Conservation (phyloP, 2,113 vertebrate species). For the Leptobrachium ailaonicum region DNA sequence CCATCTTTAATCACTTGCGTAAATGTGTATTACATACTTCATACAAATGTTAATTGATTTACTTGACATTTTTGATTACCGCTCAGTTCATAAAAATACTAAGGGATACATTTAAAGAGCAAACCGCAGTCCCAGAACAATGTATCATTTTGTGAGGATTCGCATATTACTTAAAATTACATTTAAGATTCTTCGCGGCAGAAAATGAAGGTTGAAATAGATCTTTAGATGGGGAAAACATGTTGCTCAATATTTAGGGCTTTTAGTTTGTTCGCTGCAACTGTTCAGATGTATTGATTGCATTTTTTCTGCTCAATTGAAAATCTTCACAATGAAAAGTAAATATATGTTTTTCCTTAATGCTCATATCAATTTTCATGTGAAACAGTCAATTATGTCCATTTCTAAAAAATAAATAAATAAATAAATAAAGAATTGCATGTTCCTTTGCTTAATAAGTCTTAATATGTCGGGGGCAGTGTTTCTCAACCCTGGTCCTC, state of each 20-base stretch:
- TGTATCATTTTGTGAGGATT: neutral
- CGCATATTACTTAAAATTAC: neutral
- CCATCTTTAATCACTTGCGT: conserved; percentile 35
- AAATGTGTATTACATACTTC: conserved; percentile 39
- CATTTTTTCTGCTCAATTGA: no score
- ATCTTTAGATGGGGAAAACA: neutral
- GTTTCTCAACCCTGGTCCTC: no score
- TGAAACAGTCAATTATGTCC: no score
- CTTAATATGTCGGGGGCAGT: no score
- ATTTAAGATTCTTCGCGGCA: neutral
- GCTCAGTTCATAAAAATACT: conserved; percentile 26
- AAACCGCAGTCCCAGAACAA: neutral
- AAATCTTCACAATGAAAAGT: no score
- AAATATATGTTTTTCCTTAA: no score
- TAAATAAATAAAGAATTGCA: no score
- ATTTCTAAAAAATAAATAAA: no score
- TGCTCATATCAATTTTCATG: no score
- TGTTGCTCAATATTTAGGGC: neutral
- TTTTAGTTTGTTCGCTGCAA: no score
- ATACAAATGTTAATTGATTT: conserved; percentile 46
- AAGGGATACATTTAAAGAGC: conserved; percentile 25
- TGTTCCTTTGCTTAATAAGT: no score
- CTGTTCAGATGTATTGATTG: no score
- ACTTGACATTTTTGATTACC: conserved; percentile 26
- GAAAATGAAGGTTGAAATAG: neutral